Evolutionary conservation across 23 tunicate genomes (phyloP).

Genomic region (Phallusia fumigata): DNA sequence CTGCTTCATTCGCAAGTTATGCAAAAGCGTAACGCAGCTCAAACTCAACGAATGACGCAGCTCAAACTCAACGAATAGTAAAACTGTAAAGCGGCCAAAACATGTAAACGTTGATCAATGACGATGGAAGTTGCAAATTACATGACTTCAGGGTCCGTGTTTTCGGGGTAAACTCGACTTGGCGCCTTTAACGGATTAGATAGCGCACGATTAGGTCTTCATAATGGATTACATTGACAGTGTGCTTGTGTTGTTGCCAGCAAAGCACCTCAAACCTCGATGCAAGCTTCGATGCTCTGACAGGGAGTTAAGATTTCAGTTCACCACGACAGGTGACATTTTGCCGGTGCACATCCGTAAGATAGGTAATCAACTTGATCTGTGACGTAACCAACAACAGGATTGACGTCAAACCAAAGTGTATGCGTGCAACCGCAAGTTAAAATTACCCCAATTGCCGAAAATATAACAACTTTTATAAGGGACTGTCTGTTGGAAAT

Average conservation of each 20-base stretch:
- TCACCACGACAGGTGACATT: not conserved
- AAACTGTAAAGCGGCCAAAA: too few relatives aligned
- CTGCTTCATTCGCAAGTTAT: too few relatives aligned
- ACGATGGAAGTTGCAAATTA: not conserved
- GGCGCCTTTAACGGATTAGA: not conserved
- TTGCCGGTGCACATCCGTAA: not conserved
- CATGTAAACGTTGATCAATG: not conserved
- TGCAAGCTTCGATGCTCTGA: not conserved
- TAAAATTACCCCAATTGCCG: not conserved
- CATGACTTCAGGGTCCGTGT: not conserved
- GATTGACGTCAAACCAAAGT: not conserved
- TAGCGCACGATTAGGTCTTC: not conserved
- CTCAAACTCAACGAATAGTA: too few relatives aligned
- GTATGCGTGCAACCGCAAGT: not conserved
- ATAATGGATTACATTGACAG: constrained; percentile 3
- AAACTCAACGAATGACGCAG: too few relatives aligned
- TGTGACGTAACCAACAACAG: not conserved
- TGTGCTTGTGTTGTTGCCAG: not conserved
- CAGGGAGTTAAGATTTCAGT: not conserved
- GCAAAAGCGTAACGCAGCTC: too few relatives aligned
- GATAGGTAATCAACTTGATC: not conserved
- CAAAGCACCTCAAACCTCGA: not conserved
- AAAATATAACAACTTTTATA: too few relatives aligned
- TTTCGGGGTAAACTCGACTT: not conserved
- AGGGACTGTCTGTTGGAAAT: too few relatives aligned